Conservation (phyloP, 2,888 invertebrate species). For the Rhamphomyia laevipes region DNA sequence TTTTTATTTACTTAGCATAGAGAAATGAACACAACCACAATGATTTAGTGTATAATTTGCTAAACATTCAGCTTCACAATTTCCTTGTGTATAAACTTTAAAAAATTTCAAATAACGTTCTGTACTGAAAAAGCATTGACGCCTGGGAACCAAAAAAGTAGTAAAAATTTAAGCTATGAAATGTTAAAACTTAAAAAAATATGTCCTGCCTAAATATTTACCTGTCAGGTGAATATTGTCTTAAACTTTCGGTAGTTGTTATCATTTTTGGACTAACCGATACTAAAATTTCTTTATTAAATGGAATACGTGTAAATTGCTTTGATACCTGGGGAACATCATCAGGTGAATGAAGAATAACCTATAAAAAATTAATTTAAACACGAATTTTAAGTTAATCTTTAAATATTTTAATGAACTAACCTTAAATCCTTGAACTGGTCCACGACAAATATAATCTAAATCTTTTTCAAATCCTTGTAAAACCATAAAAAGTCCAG, state of each 20-base stretch:
- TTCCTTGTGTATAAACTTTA: conserved; percentile 57
- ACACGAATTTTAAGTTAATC: neutral
- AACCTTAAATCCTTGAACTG: conserved; percentile 62
- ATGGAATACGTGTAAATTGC: conserved; percentile 54
- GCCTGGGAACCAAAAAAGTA: conserved; percentile 24
- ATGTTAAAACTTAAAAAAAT: too few relatives aligned
- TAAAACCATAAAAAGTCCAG: conserved; percentile 51
- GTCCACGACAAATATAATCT: conserved; percentile 58
- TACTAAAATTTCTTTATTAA: conserved; percentile 55
- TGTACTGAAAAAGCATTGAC: conserved; percentile 54
- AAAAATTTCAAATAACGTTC: conserved; percentile 52
- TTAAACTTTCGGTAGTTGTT: conserved; percentile 52
- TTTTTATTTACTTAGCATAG: conserved; percentile 54
- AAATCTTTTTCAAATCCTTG: conserved; percentile 48
- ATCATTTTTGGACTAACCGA: conserved; percentile 63
- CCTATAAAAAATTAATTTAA: conserved; percentile 30
- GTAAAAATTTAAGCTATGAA: neutral
- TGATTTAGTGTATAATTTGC: conserved; percentile 50
- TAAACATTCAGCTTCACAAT: conserved; percentile 60
- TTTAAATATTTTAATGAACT: neutral
- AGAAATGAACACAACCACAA: conserved; percentile 58
- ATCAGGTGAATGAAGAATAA: conserved; percentile 55
- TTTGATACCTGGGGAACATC: conserved; percentile 54
- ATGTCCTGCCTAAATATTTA: too few relatives aligned
- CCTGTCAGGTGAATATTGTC: conserved; percentile 43